Evolutionary conservation across 2,888 invertebrate species (phyloP).

Genomic region (Lasioglossum oenotherae): DNA sequence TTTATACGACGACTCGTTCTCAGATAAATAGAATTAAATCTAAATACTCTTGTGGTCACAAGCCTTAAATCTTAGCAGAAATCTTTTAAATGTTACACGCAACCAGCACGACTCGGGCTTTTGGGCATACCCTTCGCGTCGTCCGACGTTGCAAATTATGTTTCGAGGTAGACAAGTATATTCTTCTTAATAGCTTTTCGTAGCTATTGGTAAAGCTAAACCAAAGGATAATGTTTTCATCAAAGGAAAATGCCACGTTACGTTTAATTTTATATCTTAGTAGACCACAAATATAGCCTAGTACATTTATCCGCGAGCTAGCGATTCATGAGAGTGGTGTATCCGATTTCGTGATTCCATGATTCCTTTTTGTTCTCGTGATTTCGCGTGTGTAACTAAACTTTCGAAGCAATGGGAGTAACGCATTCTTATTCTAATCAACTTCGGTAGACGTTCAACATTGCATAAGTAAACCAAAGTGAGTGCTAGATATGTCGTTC

Average conservation of each 20-base stretch:
- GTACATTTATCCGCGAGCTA: constrained; percentile 53
- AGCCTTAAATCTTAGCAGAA: constrained; percentile 77
- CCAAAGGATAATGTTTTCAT: constrained; percentile 74
- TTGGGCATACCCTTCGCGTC: constrained; percentile 61
- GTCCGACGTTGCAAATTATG: constrained; percentile 79
- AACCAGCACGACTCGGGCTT: constrained; percentile 72
- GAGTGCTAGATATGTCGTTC: constrained; percentile 15
- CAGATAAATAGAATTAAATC: constrained; percentile 72
- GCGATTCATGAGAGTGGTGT: constrained; percentile 43
- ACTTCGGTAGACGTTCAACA: constrained; percentile 22
- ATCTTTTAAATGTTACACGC: constrained; percentile 76
- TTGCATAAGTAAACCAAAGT: constrained; percentile 18
- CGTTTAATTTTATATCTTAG: constrained; percentile 73
- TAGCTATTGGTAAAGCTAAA: constrained; percentile 82
- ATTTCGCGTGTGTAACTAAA: constrained; percentile 46
- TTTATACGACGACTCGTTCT: constrained; percentile 44
- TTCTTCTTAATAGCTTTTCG: constrained; percentile 82
- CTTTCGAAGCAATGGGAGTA: constrained; percentile 14
- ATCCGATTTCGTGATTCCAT: constrained; percentile 49
- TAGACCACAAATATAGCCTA: constrained; percentile 69
- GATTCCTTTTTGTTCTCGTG: constrained; percentile 10
- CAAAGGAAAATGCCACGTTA: constrained; percentile 71
- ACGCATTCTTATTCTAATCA: constrained; percentile 26
- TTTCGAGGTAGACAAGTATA: constrained; percentile 84
- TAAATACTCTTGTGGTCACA: constrained; percentile 74